These are phyloP conservation scores for Eptesicus fuscus DNA, from an alignment of 2,113 vertebrate species.

Conservation along the genomic window DNA sequence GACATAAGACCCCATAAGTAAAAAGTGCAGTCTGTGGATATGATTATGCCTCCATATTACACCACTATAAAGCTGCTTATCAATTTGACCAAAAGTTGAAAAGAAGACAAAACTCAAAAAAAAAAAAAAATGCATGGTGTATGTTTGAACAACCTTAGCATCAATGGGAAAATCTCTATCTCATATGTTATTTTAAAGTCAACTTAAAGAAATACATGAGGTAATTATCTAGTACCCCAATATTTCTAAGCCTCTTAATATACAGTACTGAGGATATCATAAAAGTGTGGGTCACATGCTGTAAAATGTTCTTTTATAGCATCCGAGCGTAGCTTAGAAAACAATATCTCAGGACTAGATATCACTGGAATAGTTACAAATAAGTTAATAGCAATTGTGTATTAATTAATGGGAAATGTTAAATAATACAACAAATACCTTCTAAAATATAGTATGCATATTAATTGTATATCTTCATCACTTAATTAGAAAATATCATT, in stretches of 20 bases:
- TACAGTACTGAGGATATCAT: neutral
- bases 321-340: neutral
- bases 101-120: neutral
- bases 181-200: neutral
- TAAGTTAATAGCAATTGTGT: neutral
- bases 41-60: neutral
- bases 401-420: neutral
- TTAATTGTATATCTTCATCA: neutral
- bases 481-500: constrained; percentile 10
- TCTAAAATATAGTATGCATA: neutral
- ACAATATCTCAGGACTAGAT: neutral
- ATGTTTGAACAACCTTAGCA: neutral
- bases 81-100: neutral
- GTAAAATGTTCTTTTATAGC: neutral
- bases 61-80: neutral
- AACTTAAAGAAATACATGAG: neutral
- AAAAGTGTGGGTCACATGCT: neutral
- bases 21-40: neutral
- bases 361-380: neutral
- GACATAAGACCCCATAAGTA: neutral
- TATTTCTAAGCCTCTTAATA: neutral
- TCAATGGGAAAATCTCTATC: neutral
- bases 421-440: neutral
- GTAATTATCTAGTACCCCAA: neutral
- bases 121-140: neutral